These are phyloP conservation scores for Gephyroberyx darwinii DNA, from an alignment of 2,797 vertebrate species.

Conservation along the genomic window DNA sequence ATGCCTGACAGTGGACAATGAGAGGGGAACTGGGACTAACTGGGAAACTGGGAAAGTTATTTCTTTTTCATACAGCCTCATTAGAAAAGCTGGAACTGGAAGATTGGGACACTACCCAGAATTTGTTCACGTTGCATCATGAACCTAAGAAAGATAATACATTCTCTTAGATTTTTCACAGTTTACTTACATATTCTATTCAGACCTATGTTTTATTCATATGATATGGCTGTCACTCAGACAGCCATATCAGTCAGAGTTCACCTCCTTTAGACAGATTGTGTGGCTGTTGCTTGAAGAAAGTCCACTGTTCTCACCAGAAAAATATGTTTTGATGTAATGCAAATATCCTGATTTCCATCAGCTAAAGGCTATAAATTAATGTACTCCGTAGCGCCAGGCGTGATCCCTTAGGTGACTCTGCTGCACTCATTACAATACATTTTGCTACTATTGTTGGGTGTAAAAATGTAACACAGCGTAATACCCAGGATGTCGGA, in stretches of 20 bases:
- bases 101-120: constrained; percentile 40
- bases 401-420: constrained; percentile 1
- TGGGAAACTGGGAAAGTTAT: constrained; percentile 8
- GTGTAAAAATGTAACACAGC: no score
- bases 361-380: constrained; percentile 38
- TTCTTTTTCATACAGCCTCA: constrained; percentile 26
- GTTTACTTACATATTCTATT: constrained; percentile 47
- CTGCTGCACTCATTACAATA: constrained; percentile 17
- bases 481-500: not conserved
- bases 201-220: constrained; percentile 69
- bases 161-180: constrained; percentile 41
- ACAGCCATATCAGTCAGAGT: constrained; percentile 62
- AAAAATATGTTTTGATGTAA: constrained; percentile 38
- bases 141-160: constrained; percentile 35
- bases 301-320: constrained; percentile 35
- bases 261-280: constrained; percentile 57
- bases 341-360: constrained; percentile 48
- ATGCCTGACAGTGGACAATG: constrained; percentile 1
- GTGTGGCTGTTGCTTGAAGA: constrained; percentile 43
- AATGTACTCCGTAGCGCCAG: constrained; percentile 26
- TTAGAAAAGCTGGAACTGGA: constrained; percentile 30
- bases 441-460: not conserved
- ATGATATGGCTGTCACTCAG: constrained; percentile 57
- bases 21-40: no score
- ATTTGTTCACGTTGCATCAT: constrained; percentile 53